These are phyloP conservation scores for Molossus alvarezi DNA, from an alignment of 2,797 vertebrate species.

Conservation along the genomic window DNA sequence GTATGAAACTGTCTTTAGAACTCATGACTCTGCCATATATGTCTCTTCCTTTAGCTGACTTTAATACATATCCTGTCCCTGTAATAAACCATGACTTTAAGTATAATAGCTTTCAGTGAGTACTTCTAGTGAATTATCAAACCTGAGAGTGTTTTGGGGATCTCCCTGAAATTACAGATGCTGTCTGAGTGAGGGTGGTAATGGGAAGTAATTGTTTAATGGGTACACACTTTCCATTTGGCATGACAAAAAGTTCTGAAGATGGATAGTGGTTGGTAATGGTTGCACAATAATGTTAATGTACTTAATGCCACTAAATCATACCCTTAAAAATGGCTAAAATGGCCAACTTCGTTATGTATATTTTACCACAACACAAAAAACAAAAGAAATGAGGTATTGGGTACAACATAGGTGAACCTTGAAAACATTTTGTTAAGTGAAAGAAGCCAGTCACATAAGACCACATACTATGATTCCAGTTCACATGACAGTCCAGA, in stretches of 20 bases:
- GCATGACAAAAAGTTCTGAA: background rate
- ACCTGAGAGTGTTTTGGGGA: background rate
- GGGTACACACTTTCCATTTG: background rate
- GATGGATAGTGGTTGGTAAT: background rate
- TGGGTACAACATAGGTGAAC: background rate
- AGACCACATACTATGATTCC: background rate
- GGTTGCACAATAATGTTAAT: background rate
- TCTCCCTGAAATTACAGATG: background rate
- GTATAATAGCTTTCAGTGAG: background rate
- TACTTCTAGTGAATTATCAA: background rate
- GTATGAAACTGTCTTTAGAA: background rate
- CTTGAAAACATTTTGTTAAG: background rate
- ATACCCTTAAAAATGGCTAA: background rate
- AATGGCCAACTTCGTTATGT: background rate
- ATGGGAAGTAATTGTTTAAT: background rate
- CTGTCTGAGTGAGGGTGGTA: background rate
- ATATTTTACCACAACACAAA: background rate
- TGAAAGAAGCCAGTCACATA: background rate
- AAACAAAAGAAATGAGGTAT: background rate
- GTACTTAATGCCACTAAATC: background rate
- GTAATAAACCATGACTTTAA: background rate
- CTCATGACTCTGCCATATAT: background rate
- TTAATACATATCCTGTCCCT: background rate
- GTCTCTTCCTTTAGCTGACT: slow-evolving; percentile 31
- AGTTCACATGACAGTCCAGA: background rate